A percentile compares a stretch with the other conserved stretches of the same genome.
Evolutionary conservation across 2,113 vertebrate species (phyloP).

Genomic region (Anoplopoma fimbria): DNA sequence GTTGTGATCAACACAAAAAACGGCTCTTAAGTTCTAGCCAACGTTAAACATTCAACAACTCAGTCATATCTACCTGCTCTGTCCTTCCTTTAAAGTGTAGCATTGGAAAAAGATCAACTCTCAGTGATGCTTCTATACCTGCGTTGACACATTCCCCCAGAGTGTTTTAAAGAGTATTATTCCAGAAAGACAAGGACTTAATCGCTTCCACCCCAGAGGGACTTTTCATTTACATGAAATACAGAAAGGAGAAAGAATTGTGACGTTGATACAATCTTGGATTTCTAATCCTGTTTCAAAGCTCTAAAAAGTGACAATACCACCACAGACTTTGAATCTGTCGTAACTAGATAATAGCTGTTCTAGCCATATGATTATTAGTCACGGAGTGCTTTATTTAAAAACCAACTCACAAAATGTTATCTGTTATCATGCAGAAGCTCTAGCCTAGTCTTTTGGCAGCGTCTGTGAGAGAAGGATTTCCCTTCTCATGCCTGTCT

Average conservation of each 20-base stretch:
- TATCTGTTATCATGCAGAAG: not conserved
- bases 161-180: not conserved
- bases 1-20: too few species aligned
- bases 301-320: not conserved
- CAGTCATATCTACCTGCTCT: not conserved
- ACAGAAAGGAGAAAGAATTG: not conserved
- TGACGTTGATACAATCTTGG: not conserved
- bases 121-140: not conserved
- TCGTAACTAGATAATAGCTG: not conserved
- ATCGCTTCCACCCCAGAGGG: not conserved
- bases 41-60: too few species aligned
- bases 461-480: not conserved
- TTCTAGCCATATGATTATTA: not conserved
- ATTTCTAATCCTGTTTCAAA: not conserved
- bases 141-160: not conserved
- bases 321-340: not conserved
- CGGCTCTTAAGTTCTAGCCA: too few species aligned
- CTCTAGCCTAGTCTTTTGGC: not conserved
- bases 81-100: slow-evolving; percentile 3
- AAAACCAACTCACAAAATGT: not conserved
- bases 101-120: too few species aligned
- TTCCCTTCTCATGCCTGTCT: not conserved
- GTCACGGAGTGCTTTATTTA: not conserved
- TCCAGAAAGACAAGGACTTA: not conserved
- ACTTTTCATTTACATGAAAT: not conserved